These are phyloP conservation scores for Nasonovia ribisnigri DNA, from an alignment of 2,888 invertebrate species.

Conservation along the genomic window DNA sequence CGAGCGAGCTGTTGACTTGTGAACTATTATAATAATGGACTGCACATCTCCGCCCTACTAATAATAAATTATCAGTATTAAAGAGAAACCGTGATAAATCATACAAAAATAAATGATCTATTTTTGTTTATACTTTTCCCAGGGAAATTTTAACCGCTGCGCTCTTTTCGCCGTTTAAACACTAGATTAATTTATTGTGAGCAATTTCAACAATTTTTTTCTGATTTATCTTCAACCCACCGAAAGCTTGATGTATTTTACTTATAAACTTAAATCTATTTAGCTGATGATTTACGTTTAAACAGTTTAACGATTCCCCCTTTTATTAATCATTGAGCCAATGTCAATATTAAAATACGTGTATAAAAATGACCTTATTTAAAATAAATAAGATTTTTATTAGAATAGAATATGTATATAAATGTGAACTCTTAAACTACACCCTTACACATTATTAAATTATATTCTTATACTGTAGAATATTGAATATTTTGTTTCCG, in stretches of 20 bases:
- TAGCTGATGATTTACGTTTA: not conserved
- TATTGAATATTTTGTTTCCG: not conserved
- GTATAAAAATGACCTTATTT: not conserved
- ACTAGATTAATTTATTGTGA: not conserved
- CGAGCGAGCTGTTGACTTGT: slow-evolving; percentile 22
- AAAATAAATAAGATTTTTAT: not conserved
- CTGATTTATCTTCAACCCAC: slow-evolving; percentile 9
- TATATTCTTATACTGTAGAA: not conserved
- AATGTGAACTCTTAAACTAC: not conserved
- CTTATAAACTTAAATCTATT: slow-evolving; percentile 14
- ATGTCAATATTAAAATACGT: not conserved
- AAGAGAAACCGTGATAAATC: slow-evolving; percentile 15
- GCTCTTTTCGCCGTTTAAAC: not conserved
- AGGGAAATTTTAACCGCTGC: not conserved
- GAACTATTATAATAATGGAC: not conserved
- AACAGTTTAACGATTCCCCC: not conserved
- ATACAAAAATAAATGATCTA: slow-evolving; percentile 20
- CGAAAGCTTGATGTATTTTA: slow-evolving; percentile 1
- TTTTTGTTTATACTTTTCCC: not conserved
- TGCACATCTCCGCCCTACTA: not conserved
- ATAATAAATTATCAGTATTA: slow-evolving; percentile 31
- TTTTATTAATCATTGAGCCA: not conserved
- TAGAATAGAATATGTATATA: not conserved
- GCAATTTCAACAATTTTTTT: slow-evolving; percentile 39
- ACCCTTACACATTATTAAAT: not conserved